A percentile compares a stretch with the other conserved stretches of the same genome.
These are phyloP conservation scores for Calyptommatus sinebrachiatus DNA, from an alignment of 2,113 vertebrate species.

Conservation along the genomic window DNA sequence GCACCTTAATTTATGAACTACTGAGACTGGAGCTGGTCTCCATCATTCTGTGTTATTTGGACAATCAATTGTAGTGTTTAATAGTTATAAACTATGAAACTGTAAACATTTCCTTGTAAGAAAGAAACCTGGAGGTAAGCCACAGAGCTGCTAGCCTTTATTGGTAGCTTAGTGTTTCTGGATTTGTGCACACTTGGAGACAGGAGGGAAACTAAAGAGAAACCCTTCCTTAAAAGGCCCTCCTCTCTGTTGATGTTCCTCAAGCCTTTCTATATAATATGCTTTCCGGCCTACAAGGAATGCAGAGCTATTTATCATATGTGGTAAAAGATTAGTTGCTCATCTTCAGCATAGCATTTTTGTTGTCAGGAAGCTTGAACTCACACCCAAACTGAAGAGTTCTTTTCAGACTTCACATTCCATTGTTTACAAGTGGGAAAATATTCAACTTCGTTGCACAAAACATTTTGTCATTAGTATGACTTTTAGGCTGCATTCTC, in stretches of 20 bases:
- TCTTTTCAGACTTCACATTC: background rate
- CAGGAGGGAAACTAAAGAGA: too few species aligned
- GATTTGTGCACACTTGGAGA: background rate
- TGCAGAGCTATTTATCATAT: background rate
- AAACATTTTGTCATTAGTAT: background rate
- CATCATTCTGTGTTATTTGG: conserved; percentile 42
- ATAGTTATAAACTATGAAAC: conserved; percentile 62
- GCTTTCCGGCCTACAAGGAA: background rate
- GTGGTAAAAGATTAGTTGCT: background rate
- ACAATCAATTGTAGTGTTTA: conserved; percentile 64
- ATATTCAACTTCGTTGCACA: background rate
- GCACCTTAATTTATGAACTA: conserved; percentile 53
- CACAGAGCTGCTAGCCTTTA: conserved; percentile 53
- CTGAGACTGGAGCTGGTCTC: conserved; percentile 44
- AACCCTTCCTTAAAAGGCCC: conserved; percentile 57
- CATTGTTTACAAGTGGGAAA: background rate
- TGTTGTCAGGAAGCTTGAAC: background rate
- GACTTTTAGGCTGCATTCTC: too few species aligned
- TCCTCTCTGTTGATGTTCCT: conserved; percentile 30
- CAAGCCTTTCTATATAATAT: background rate
- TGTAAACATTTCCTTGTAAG: conserved; percentile 64
- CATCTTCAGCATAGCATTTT: background rate
- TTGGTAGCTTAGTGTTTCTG: conserved; percentile 44
- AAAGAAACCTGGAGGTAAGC: conserved; percentile 30
- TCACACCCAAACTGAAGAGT: background rate